Conservation (phyloP, 1,140 invertebrate genomes). For the Bombyx mandarina region DNA sequence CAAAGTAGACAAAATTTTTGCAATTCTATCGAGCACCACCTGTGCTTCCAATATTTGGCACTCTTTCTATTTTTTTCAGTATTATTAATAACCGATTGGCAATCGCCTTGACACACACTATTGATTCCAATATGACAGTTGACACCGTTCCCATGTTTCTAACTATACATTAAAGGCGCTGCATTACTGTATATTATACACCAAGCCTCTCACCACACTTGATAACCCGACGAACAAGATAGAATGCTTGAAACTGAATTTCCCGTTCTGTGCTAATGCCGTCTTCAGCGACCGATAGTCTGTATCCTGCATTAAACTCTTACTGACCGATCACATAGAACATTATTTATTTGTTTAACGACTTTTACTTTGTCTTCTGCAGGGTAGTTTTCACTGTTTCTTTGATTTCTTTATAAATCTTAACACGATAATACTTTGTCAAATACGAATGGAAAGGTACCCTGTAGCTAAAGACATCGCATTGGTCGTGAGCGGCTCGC, state of each 20-base stretch:
- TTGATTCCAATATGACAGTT: slow-evolving; percentile 9
- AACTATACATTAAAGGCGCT: slow-evolving; percentile 22
- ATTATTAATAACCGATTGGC: slow-evolving; percentile 25
- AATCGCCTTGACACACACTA: slow-evolving; percentile 27
- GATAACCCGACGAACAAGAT: slow-evolving; percentile 19
- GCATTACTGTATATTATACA: slow-evolving; percentile 29
- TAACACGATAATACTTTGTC: neutral
- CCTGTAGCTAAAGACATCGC: slow-evolving; percentile 9
- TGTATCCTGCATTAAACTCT: slow-evolving; percentile 18
- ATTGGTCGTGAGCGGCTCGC: slow-evolving; percentile 12
- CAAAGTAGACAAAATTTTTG: slow-evolving; percentile 56
- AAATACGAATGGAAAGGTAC: neutral
- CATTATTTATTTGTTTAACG: slow-evolving; percentile 7
- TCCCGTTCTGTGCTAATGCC: neutral
- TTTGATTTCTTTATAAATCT: too few relatives aligned
- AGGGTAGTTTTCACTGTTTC: too few relatives aligned
- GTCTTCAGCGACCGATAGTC: slow-evolving; percentile 9
- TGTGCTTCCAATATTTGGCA: slow-evolving; percentile 66
- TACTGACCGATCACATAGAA: slow-evolving; percentile 14
- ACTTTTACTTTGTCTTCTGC: slow-evolving; percentile 11
- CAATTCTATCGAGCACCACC: slow-evolving; percentile 57
- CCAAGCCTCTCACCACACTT: slow-evolving; percentile 13
- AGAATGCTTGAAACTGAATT: slow-evolving; percentile 17
- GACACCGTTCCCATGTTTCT: slow-evolving; percentile 27
- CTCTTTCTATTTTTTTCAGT: slow-evolving; percentile 54